Conservation (phyloP, 2,888 invertebrate genomes). For the Brenthis hecate region DNA sequence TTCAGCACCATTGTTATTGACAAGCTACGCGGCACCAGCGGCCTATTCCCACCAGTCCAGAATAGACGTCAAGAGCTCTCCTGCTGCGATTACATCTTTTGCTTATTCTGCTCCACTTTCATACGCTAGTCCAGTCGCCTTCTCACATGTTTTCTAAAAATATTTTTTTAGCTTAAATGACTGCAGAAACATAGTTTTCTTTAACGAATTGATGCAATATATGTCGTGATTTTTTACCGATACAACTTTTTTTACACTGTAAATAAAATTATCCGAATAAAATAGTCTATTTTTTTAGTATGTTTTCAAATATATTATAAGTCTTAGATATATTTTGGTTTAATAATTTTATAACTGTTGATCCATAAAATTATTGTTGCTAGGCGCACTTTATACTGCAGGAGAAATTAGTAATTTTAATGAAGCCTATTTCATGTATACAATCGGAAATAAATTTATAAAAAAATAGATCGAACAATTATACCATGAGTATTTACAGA, state of each 20-base stretch:
- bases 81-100: constrained; percentile 49
- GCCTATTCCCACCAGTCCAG: constrained; percentile 60
- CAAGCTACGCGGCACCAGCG: constrained; percentile 52
- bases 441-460: no score
- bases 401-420: no score
- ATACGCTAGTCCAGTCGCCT: constrained; percentile 34
- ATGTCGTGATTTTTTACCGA: not conserved
- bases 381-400: no score
- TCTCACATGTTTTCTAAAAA: constrained; percentile 7
- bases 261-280: constrained; percentile 26
- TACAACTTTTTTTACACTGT: constrained; percentile 28
- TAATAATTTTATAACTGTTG: no score
- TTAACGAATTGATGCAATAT: not conserved
- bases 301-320: not conserved
- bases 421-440: no score
- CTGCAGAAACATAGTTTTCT: no score
- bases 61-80: constrained; percentile 55
- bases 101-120: constrained; percentile 45
- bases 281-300: not conserved
- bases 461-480: no score
- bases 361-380: not conserved
- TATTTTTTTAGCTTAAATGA: no score
- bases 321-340: no score
- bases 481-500: no score
- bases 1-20: constrained; percentile 48